Percentiles rank a stretch among this genome's conserved stretches.
phyloP scores from a whole-genome alignment of 92 coral and sea anemone species.

The Zoanthus gigantus region DNA sequence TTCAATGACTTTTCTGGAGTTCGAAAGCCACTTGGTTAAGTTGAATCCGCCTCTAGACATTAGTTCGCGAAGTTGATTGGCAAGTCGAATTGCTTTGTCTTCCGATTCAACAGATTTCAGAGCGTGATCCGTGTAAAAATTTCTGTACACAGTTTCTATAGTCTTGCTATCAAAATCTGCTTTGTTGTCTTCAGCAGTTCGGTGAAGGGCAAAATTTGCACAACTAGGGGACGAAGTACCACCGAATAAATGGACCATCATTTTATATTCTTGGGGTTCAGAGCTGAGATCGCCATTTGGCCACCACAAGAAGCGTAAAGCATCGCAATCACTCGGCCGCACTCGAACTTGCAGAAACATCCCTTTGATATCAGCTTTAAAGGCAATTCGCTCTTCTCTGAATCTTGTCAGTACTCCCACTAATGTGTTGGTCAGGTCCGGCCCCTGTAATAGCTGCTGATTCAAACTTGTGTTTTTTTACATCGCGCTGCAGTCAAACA shows the following conservation, averaged over 20 bases:
- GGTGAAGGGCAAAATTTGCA: slow-evolving; percentile 29
- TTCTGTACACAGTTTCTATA: background rate
- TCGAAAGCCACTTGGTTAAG: too few species aligned
- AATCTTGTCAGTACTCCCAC: background rate
- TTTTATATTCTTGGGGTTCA: slow-evolving; percentile 10
- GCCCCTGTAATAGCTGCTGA: too few species aligned
- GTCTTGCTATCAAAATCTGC: background rate
- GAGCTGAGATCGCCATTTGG: slow-evolving; percentile 4
- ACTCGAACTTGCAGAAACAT: background rate
- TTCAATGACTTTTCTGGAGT: background rate
- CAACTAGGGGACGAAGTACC: background rate
- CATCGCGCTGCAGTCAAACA: too few species aligned
- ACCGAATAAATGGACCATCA: slow-evolving; percentile 4
- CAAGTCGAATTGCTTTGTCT: background rate
- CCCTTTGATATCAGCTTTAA: background rate
- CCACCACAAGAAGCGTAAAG: slow-evolving; percentile 25
- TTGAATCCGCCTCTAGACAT: background rate
- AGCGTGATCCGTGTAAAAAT: background rate
- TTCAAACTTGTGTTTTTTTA: too few species aligned
- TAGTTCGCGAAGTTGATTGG: background rate
- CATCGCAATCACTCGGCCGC: background rate
- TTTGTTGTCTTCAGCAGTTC: slow-evolving; percentile 27
- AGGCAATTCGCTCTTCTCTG: background rate
- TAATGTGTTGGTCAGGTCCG: too few species aligned
- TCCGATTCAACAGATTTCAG: background rate